Conservation (phyloP, 2,797 vertebrate species). For the Microctenopoma steveboyesi region DNA sequence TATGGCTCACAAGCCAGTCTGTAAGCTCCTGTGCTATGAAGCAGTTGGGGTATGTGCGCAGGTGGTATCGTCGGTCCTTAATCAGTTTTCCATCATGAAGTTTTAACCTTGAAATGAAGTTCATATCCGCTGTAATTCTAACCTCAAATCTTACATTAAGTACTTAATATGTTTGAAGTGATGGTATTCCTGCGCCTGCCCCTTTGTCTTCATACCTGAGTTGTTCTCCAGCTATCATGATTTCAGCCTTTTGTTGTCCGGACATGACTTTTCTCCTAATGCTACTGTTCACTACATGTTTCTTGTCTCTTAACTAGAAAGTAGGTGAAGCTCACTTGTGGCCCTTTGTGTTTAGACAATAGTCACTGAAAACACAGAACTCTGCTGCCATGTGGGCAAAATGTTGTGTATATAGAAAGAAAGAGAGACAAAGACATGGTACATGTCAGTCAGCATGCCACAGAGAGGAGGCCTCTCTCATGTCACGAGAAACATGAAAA, state of each 20-base stretch:
- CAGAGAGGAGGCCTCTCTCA: neutral
- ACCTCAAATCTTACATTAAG: neutral
- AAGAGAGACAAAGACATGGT: conserved; percentile 18
- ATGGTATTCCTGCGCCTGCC: neutral
- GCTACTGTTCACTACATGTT: conserved; percentile 82
- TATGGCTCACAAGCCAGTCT: conserved; percentile 88
- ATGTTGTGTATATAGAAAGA: conserved; percentile 78
- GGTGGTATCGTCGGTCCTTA: conserved; percentile 87
- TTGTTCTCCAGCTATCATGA: conserved; percentile 92
- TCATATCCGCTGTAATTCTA: conserved; percentile 4
- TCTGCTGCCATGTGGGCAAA: conserved; percentile 53
- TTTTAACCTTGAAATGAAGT: conserved; percentile 79
- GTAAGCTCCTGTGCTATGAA: conserved; percentile 89
- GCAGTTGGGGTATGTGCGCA: conserved; percentile 90
- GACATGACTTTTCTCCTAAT: conserved; percentile 80
- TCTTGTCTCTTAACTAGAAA: conserved; percentile 39
- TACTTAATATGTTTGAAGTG: neutral
- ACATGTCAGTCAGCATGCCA: neutral
- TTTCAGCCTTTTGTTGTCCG: conserved; percentile 86
- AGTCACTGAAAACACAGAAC: conserved; percentile 50
- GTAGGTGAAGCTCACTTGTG: conserved; percentile 45
- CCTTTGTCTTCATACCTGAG: conserved; percentile 83
- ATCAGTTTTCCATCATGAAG: conserved; percentile 90
- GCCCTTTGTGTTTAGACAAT: conserved; percentile 78
- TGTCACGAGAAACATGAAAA: conserved; percentile 8